Evolutionary conservation across 2,797 vertebrate species (phyloP).

Genomic region (Bucorvus abyssinicus): DNA sequence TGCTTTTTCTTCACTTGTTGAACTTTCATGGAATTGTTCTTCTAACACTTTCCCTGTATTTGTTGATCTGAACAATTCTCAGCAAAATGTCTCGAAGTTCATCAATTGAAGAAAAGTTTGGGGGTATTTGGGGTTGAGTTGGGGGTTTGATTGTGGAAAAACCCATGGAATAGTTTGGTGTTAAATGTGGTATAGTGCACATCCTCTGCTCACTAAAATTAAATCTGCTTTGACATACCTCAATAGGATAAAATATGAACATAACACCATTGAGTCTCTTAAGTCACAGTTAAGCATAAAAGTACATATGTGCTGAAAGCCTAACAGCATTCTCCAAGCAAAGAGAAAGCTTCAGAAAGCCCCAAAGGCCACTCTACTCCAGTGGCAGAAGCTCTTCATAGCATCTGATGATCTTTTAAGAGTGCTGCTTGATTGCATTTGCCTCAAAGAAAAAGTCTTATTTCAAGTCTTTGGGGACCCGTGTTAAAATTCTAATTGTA

Average conservation of each 20-base stretch:
- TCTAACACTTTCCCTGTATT: not conserved
- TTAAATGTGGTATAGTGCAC: not conserved
- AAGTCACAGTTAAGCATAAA: not conserved
- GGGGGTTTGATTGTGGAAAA: not conserved
- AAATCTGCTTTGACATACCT: not conserved
- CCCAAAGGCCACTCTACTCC: not conserved
- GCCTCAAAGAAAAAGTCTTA: not conserved
- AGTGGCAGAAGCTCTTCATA: not conserved
- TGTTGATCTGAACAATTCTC: not conserved
- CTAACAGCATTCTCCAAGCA: not conserved
- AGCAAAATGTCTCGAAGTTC: not conserved
- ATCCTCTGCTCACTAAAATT: not conserved
- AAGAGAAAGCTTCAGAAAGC: not conserved
- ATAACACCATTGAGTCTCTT: not conserved
- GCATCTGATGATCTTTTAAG: not conserved
- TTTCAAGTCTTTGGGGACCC: not conserved
- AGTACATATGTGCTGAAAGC: not conserved
- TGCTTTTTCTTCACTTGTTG: not conserved
- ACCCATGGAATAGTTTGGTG: not conserved
- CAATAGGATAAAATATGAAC: not conserved
- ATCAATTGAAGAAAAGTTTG: not conserved
- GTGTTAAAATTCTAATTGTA: not conserved
- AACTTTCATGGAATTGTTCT: not conserved
- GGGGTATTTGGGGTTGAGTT: not conserved
- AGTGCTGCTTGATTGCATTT: not conserved